These are phyloP conservation scores for Etheostoma spectabile DNA, from an alignment of 2,113 vertebrate genomes.

Conservation along the genomic window DNA sequence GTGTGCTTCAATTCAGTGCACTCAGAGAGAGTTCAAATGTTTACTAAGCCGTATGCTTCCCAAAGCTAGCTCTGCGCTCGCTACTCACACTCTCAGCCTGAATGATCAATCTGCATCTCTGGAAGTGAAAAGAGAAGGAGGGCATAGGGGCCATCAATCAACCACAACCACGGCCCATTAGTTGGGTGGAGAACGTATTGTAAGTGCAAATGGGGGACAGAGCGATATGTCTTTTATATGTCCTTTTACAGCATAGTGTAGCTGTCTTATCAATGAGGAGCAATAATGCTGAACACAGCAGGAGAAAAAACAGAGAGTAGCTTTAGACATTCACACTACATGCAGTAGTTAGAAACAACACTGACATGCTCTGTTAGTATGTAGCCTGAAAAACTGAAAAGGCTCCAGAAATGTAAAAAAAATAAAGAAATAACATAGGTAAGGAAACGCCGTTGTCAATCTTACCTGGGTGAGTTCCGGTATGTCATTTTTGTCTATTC, in stretches of 20 bases:
- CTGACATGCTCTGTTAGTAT: slow-evolving; percentile 71
- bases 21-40: slow-evolving; percentile 41
- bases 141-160: slow-evolving; percentile 69
- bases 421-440: neutral
- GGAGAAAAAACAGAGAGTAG: slow-evolving; percentile 22
- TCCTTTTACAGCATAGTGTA: neutral
- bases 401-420: neutral
- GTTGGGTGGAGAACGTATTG: slow-evolving; percentile 27
- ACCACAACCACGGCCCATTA: slow-evolving; percentile 41
- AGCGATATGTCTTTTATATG: slow-evolving; percentile 20
- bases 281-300: slow-evolving; percentile 35
- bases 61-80: slow-evolving; percentile 72
- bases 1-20: slow-evolving; percentile 55
- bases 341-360: slow-evolving; percentile 57
- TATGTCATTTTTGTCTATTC: slow-evolving; percentile 99
- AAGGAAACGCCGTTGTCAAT: neutral
- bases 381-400: slow-evolving; percentile 6
- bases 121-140: slow-evolving; percentile 76
- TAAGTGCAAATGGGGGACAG: slow-evolving; percentile 33
- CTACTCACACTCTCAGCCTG: slow-evolving; percentile 83
- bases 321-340: slow-evolving; percentile 48
- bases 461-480: slow-evolving; percentile 98
- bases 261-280: slow-evolving; percentile 7
- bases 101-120: slow-evolving; percentile 83
- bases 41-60: slow-evolving; percentile 60